Evolutionary conservation across 2,888 invertebrate species (phyloP).

Genomic region (Ophioninae sp.): DNA sequence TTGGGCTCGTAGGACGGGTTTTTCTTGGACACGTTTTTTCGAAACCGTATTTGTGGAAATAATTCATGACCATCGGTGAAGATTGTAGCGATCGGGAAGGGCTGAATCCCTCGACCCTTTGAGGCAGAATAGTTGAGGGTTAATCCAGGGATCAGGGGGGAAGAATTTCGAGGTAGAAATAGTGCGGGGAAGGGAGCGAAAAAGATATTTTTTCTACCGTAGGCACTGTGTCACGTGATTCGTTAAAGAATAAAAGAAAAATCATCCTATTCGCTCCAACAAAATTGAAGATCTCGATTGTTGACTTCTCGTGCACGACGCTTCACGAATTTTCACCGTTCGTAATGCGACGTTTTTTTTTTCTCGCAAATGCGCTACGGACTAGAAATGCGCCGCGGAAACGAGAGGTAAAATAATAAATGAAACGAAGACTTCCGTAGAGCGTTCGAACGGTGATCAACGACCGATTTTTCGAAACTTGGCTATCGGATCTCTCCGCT

Average conservation of each 20-base stretch:
- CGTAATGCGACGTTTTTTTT: neutral
- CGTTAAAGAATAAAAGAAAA: constrained; percentile 55
- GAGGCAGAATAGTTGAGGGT: neutral
- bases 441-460: neutral
- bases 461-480: neutral
- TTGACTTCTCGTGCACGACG: neutral
- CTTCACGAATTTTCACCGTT: neutral
- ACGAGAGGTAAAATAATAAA: neutral
- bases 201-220: constrained; percentile 66
- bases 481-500: neutral
- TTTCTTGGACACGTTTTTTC: neutral
- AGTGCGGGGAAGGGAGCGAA: constrained; percentile 22
- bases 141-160: constrained; percentile 4
- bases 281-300: constrained; percentile 41
- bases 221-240: constrained; percentile 76
- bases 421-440: neutral
- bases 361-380: neutral
- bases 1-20: neutral
- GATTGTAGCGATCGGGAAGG: neutral
- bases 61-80: neutral
- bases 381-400: neutral
- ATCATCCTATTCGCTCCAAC: constrained; percentile 49
- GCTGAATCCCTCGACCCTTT: constrained; percentile 2
- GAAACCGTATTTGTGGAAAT: neutral
- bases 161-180: constrained; percentile 1